A percentile compares a stretch with the other conserved stretches of the same genome.
phyloP scores from a whole-genome alignment of 2,113 vertebrate species.

The Lipophrys pholis region DNA sequence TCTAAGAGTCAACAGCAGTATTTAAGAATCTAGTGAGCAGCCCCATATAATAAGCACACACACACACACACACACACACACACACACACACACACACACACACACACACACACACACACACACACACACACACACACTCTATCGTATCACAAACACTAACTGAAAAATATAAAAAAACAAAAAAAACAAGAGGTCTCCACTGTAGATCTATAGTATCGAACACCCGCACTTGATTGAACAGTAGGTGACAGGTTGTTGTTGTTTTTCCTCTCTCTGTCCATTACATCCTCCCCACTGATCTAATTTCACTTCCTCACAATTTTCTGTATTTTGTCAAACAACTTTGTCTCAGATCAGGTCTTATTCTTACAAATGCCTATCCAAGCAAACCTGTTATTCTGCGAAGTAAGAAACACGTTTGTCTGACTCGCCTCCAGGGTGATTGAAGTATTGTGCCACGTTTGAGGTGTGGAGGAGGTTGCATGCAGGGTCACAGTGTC shows the following conservation, averaged over 20 bases:
- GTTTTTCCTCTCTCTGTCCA: slow-evolving; percentile 3
- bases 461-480: slow-evolving; percentile 65
- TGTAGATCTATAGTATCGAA: slow-evolving; percentile 57
- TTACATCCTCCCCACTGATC: slow-evolving; percentile 40
- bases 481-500: slow-evolving; percentile 44
- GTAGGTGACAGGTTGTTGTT: slow-evolving; percentile 32
- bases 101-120: slow-evolving; percentile 11
- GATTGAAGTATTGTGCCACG: slow-evolving; percentile 57
- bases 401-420: slow-evolving; percentile 41
- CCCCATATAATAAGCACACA: too few species aligned
- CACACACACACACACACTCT: slow-evolving; percentile 8
- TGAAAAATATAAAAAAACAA: not conserved
- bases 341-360: slow-evolving; percentile 53
- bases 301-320: slow-evolving; percentile 39
- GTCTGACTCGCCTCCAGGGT: slow-evolving; percentile 59
- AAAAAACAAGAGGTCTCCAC: slow-evolving; percentile 21
- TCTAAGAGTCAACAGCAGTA: too few species aligned
- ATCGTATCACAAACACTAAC: not conserved
- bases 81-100: slow-evolving; percentile 9
- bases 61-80: slow-evolving; percentile 11
- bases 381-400: slow-evolving; percentile 50
- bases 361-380: slow-evolving; percentile 40
- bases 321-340: slow-evolving; percentile 66
- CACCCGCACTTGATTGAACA: slow-evolving; percentile 25
- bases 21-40: too few species aligned